Evolutionary conservation across 2,113 vertebrate genomes (phyloP), one percentile per base, ranked within the genome.

Genomic region (Halcyon malimbica): DNA sequence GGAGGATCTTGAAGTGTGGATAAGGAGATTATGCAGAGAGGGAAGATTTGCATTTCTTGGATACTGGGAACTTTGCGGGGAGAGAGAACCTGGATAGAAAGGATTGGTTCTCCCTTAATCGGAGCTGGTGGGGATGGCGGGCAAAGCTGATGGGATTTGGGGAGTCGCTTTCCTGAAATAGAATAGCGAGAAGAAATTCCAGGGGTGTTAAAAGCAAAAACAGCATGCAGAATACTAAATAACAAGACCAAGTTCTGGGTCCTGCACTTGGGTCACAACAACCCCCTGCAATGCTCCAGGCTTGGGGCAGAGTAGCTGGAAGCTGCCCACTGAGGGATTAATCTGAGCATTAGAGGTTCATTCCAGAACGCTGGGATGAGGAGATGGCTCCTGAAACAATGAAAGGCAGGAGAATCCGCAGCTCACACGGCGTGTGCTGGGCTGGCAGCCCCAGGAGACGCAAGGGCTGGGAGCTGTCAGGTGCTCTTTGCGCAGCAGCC

Each of bases 71-170:
- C 63, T 84, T 67, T 81, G 57, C 1, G 0, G 33, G 37, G 53
- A 63, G 35, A 68, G 79, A 71, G 75, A 88, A 50, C 42, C 46
- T 46, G 75, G 74, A 63, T 26, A 88, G 88, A 88, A 93, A 6
- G 88, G 80, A 80, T 94, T 83, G 71, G 71, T 83, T 97, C 79
- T 92, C 79, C 92, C n/a, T 89, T 94, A 94, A 92, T 74, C 51
- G 5, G 64, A 67, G 82, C 42, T 78, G 93, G 67, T 50, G 54
- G 84, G 74, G 82, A 85, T 5, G 13, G 80, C 4, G 13, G 33
- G 39, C 82, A 93, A 90, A 97, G 92, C 94, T 94, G 92, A 86
- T 25, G n/a, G 88, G 93, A 92, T 95, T 96, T 77, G 21, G 71
- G 92, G 94, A 93, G 88, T 83, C 1, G 12, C 56, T 90, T 6